Evolutionary conservation across 2,888 invertebrate species (phyloP).

Genomic region (Melangyna quadrimaculata): DNA sequence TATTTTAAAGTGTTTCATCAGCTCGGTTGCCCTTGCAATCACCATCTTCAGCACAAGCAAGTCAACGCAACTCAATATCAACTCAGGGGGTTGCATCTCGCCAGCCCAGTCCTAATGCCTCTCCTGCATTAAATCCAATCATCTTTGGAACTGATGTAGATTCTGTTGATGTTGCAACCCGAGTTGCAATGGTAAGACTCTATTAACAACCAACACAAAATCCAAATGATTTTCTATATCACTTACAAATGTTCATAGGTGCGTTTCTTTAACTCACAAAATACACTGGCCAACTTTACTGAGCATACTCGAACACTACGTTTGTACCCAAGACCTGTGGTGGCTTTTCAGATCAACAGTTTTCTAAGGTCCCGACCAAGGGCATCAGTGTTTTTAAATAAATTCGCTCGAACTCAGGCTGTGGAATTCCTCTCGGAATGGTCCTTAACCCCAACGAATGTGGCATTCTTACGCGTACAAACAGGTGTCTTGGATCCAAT

Average conservation of each 20-base stretch:
- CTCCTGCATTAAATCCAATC: conserved; percentile 88
- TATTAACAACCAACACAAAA: background rate
- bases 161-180: conserved; percentile 98
- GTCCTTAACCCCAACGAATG: conserved; percentile 98
- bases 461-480: conserved; percentile 98
- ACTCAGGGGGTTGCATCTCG: conserved; percentile 81
- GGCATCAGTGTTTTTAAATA: conserved; percentile 92
- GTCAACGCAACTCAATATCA: conserved; percentile 81
- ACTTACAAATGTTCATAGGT: conserved; percentile 72
- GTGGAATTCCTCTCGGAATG: conserved; percentile 99
- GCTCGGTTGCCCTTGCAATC: conserved; percentile 78
- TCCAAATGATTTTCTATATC: background rate
- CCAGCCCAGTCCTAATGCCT: conserved; percentile 83
- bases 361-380: conserved; percentile 96
- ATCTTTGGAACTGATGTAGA: conserved; percentile 97
- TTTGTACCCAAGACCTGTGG: conserved; percentile 98
- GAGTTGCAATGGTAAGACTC: conserved; percentile 95
- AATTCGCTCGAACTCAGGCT: conserved; percentile 97
- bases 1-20: conserved; percentile 76
- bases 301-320: conserved; percentile 98
- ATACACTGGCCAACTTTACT: conserved; percentile 97
- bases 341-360: conserved; percentile 98
- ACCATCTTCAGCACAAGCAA: conserved; percentile 77
- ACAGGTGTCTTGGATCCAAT: conserved; percentile 97
- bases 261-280: conserved; percentile 98